Evolutionary conservation across 2,113 vertebrate genomes (phyloP).

Genomic region (Actenoides lindsayi): DNA sequence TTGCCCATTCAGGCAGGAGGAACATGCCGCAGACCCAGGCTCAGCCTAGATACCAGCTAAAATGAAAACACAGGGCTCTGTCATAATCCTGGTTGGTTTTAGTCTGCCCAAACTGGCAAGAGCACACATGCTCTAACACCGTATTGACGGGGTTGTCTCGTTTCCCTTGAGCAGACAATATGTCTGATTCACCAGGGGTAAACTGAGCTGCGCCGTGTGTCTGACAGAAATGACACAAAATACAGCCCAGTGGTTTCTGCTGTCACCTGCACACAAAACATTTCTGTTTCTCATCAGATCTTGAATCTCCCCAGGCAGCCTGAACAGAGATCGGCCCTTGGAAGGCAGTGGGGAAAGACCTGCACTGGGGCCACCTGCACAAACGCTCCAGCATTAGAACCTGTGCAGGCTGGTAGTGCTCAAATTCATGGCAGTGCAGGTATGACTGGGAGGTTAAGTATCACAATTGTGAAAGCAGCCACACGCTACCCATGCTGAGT

Average conservation of each 20-base stretch:
- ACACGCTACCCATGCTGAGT: background rate
- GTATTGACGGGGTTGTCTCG: background rate
- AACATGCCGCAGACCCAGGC: background rate
- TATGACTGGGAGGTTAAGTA: background rate
- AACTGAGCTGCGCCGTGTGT: background rate
- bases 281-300: background rate
- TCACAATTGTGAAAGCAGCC: background rate
- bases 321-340: background rate
- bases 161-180: background rate
- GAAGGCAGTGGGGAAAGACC: background rate
- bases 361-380: fast-evolving
- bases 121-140: background rate
- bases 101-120: slow-evolving; percentile 9
- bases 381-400: background rate
- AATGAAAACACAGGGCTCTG: background rate
- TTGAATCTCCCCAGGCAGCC: background rate
- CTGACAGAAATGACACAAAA: background rate
- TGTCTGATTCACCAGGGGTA: background rate
- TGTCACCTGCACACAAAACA: background rate
- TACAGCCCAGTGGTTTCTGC: background rate
- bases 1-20: background rate
- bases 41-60: background rate
- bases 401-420: background rate
- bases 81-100: background rate
- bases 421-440: background rate